Percentiles rank a stretch among this genome's conserved stretches.
Conservation (phyloP, 2,888 invertebrate species). For the Rhimphoctona megacephalus region DNA sequence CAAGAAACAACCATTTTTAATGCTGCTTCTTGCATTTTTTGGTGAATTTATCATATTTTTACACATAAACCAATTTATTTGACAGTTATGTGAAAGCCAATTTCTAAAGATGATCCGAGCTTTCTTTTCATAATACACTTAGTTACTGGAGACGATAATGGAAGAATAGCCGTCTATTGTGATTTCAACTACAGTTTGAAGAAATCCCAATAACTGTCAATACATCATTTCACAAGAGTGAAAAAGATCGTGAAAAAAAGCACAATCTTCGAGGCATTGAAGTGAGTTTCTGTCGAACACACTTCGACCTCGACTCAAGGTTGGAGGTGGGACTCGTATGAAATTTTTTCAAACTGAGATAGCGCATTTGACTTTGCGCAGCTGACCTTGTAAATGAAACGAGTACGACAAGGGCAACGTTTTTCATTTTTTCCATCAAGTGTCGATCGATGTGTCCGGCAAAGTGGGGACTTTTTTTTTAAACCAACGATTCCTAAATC, state of each 20-base stretch:
- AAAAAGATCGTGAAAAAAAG: conserved; percentile 15
- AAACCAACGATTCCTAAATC: not conserved
- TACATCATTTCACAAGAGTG: not conserved
- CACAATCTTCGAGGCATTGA: not conserved
- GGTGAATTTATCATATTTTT: not conserved
- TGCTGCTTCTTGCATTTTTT: not conserved
- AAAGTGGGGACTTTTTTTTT: not conserved
- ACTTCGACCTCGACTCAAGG: not conserved
- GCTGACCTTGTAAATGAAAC: conserved; percentile 1
- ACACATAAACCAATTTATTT: conserved; percentile 18
- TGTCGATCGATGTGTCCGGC: not conserved
- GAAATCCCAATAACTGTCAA: conserved; percentile 48
- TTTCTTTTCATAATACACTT: conserved; percentile 8
- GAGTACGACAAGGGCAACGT: not conserved
- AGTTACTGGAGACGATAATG: conserved; percentile 48
- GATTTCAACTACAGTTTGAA: conserved; percentile 40
- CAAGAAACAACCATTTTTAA: no score
- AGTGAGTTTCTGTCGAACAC: not conserved
- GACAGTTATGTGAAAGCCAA: not conserved
- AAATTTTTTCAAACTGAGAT: not conserved
- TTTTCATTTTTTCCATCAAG: not conserved
- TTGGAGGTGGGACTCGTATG: not conserved
- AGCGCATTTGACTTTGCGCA: not conserved
- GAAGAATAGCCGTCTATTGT: conserved; percentile 39
- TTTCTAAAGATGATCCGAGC: conserved; percentile 14